Base-by-base conservation (phyloP, 2,888 invertebrate species). In the Pyrrhia umbra region DNA sequence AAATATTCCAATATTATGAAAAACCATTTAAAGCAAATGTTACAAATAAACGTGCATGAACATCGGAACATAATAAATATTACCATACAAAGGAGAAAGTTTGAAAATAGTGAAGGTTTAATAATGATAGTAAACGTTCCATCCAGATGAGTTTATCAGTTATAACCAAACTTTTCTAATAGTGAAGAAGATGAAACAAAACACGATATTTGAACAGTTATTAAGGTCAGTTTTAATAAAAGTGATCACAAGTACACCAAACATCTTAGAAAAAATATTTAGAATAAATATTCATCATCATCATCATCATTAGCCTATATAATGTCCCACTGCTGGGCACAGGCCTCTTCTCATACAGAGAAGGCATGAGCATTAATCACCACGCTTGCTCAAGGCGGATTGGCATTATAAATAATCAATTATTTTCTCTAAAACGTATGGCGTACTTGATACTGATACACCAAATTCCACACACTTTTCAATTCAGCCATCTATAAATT, bases 111-210 rank as follows among this genome's bases (percentile, higher is more conserved):
- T 52, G 57, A 51, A 6, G 10, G 16, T 34, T 18, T 10, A 30
- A 2, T 45, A 27, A 69, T 69, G 45, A 55, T 9, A n/a, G 37
- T 56, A 16, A 68, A 80, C 81, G 75, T 79, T 75, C 55, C 77
- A 85, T 82, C 83, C 84, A 85, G 81, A 82, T 75, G 71, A 79
- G 52, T 58, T 70, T 54, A 56, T 63, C 39, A 54, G 63, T 77
- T 56, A 20, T 68, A 79, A 79, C 15, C 52, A 75, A 80, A 84
- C 65, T 47, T 55, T 59, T 65, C 72, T 66, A 79, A 79, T 51
- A 77, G 74, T 70, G 63, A 75, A 69, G 62, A 75, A 77, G 57
- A 76, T 77, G 57, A 61, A 67, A 61, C 49, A 55, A 50, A 61
- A 68, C 57, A 69, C 56, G 70, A 66, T 74, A 66, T 68, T 72